Evolutionary conservation across 1,140 invertebrate genomes (phyloP).

Genomic region (Euwallacea similis): DNA sequence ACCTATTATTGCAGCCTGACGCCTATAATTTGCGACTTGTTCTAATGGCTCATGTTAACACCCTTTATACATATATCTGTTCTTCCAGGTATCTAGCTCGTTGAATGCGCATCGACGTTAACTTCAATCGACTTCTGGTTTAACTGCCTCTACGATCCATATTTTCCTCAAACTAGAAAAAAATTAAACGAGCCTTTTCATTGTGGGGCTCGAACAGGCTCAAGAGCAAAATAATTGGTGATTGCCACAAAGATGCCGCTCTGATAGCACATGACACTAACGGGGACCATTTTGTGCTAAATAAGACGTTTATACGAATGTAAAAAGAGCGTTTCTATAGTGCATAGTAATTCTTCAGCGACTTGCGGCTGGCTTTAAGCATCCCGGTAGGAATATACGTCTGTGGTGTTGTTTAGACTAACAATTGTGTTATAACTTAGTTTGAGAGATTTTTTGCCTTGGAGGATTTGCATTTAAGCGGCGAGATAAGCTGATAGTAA

Average conservation of each 20-base stretch:
- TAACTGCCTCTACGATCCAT: slow-evolving; percentile 1
- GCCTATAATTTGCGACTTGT: too few relatives aligned
- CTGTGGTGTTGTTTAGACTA: slow-evolving; percentile 32
- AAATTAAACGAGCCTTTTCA: slow-evolving; percentile 7
- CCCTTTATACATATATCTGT: too few relatives aligned
- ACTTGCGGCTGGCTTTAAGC: slow-evolving; percentile 28
- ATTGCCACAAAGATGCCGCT: slow-evolving; percentile 40
- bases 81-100: not conserved
- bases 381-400: slow-evolving; percentile 26
- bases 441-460: slow-evolving; percentile 17
- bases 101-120: not conserved
- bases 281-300: slow-evolving; percentile 38
- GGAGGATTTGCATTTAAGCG: slow-evolving; percentile 18
- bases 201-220: slow-evolving; percentile 17
- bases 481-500: not conserved
- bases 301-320: slow-evolving; percentile 43
- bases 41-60: too few relatives aligned
- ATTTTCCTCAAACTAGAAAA: slow-evolving; percentile 16
- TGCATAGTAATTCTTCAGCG: slow-evolving; percentile 42
- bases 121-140: not conserved
- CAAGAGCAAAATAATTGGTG: slow-evolving; percentile 39
- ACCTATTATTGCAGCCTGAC: not conserved
- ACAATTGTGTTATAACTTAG: slow-evolving; percentile 35
- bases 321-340: slow-evolving; percentile 43
- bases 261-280: slow-evolving; percentile 38